A percentile compares a stretch with the other conserved stretches of the same genome.
Conservation (phyloP, 2,888 invertebrate genomes). For the Noctua comes region DNA sequence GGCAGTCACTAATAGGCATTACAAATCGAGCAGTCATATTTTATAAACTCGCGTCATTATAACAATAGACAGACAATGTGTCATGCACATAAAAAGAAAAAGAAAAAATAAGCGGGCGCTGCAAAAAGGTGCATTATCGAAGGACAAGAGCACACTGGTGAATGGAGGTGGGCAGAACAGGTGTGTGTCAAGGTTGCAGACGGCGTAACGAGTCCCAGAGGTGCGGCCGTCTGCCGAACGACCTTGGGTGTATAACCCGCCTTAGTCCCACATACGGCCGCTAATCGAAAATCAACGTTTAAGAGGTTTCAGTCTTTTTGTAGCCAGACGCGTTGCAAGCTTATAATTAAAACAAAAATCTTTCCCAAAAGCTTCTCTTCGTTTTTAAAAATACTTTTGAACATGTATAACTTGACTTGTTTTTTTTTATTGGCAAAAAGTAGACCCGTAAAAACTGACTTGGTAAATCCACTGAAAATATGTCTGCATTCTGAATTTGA, state of each 20-base stretch:
- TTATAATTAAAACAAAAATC: constrained; percentile 53
- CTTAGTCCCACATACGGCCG: constrained; percentile 62
- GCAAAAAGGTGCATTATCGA: constrained; percentile 64
- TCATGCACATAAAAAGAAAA: constrained; percentile 32
- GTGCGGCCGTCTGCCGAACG: constrained; percentile 67
- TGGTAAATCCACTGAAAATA: constrained; percentile 20
- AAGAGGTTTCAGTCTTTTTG: constrained; percentile 50
- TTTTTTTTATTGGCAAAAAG: constrained; percentile 13
- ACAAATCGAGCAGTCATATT: constrained; percentile 25
- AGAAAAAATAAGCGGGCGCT: constrained; percentile 37
- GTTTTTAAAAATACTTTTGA: constrained; percentile 32
- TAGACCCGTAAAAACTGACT: constrained; percentile 27
- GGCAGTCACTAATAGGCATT: background rate
- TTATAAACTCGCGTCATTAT: constrained; percentile 32
- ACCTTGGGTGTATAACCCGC: constrained; percentile 67
- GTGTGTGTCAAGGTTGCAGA: constrained; percentile 78
- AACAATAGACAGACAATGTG: constrained; percentile 55
- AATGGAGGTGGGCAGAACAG: constrained; percentile 70
- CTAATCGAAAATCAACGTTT: constrained; percentile 66
- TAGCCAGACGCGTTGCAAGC: constrained; percentile 41
- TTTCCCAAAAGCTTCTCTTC: constrained; percentile 31
- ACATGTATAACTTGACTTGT: background rate
- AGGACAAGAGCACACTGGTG: constrained; percentile 60
- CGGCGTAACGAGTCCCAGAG: constrained; percentile 70
- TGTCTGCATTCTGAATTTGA: constrained; percentile 25